Base-by-base conservation (phyloP, 2,888 invertebrate species). In the Rutpela maculata region DNA sequence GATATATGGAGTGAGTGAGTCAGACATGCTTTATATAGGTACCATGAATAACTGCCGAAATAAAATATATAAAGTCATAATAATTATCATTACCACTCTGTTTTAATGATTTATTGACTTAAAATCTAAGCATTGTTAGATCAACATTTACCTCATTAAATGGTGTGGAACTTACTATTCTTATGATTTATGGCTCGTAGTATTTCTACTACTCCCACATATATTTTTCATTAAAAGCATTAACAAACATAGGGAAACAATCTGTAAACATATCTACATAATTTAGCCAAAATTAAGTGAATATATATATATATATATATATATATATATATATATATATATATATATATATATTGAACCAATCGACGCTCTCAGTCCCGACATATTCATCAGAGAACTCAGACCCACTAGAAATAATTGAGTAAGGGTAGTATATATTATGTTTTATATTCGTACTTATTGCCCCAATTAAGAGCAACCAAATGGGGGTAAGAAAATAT, bases 111-210 rank as follows among this genome's bases (percentile, higher is more conserved):
- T 57, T 69, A 69, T 59, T 38, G 31, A 18, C 69, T 56, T 59
- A 56, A 57, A 59, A 69, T 69, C 59, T 69, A 59, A 69, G 35
- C 35, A 19, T 59, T 69, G 35, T 69, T 69, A 59, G 17, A 57
- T 69, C 69, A 57, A 57, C 57, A 22, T 59, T 57, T 35, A 35
- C 65, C 59, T 59, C 69, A 59, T 35, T 69, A 59, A 69, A 69
- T 69, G 69, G 69, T 38, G 69, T 69, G 69, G 69, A 69, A 69
- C 69, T 69, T 18, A 57, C 57, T 31, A 69, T 31, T 18, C 59
- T 26, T 10, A 69, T 69, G 59, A 69, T 69, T 69, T 59, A 69
- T 69, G 17, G 57, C 57, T 57, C 35, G n/a, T 69, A 31, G 69
- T 69, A 69, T 57, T 57, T 18, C 57, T 56, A 17, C 10, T 35